Percentiles rank a stretch among this genome's conserved stretches.
Conservation (phyloP, 2,797 vertebrate genomes). For the Bucorvus abyssinicus region DNA sequence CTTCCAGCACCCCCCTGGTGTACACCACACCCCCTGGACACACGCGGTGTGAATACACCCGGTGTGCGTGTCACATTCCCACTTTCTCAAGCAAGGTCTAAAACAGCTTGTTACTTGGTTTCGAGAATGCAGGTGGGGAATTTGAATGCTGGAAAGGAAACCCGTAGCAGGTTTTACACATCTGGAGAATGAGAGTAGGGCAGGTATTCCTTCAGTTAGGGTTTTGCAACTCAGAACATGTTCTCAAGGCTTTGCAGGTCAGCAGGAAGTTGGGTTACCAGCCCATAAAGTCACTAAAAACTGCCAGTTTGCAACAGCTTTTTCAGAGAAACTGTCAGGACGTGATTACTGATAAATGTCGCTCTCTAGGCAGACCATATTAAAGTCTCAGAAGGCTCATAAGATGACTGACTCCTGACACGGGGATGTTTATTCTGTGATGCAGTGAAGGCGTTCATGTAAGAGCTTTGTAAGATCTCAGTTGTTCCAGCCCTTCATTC, state of each 20-base stretch:
- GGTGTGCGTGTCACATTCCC: background rate
- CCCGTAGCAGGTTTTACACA: fast-evolving
- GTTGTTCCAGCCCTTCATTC: background rate
- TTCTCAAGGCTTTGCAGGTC: background rate
- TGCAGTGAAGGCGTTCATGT: background rate
- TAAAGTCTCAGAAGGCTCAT: background rate
- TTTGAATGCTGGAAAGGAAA: background rate
- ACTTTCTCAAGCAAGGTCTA: background rate
- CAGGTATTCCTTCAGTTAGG: background rate
- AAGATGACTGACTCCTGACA: background rate
- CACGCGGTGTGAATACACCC: too few species aligned
- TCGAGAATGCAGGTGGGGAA: background rate
- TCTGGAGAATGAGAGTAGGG: background rate
- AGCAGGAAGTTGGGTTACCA: background rate
- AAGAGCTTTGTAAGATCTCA: background rate
- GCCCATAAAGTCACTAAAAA: background rate
- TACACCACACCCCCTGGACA: too few species aligned
- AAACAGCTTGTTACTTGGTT: background rate
- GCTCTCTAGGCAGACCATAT: background rate
- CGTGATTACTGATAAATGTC: background rate
- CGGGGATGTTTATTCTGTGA: background rate
- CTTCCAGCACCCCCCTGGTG: background rate
- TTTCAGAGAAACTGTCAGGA: background rate
- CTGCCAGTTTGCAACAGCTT: background rate
- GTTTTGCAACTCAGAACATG: background rate